A percentile compares a stretch with the other conserved stretches of the same genome.
Evolutionary conservation across 64 coral and sea anemone genomes (phyloP).

Genomic region (Trachythela sp.): DNA sequence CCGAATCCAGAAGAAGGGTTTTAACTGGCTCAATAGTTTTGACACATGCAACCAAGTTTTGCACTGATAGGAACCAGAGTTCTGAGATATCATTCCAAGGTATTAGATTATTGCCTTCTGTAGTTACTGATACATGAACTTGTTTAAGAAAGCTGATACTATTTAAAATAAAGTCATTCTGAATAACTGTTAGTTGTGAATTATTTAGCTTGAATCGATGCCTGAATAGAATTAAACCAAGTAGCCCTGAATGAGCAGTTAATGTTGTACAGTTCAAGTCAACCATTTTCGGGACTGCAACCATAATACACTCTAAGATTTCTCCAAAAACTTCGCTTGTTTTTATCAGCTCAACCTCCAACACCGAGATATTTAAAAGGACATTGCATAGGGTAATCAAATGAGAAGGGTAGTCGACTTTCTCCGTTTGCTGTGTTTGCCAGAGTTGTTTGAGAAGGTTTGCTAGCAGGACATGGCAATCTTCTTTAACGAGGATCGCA

Average conservation of each 20-base stretch:
- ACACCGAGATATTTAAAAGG: conserved; percentile 80
- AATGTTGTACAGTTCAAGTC: conserved; percentile 24
- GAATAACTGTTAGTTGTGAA: neutral
- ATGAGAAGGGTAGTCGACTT: conserved; percentile 24
- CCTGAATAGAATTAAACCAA: conserved; percentile 64
- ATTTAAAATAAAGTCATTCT: conserved; percentile 31
- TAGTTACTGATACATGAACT: too few relatives aligned
- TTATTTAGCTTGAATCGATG: neutral
- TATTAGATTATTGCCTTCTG: neutral
- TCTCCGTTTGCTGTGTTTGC: conserved; percentile 15
- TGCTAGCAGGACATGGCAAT: conserved; percentile 39
- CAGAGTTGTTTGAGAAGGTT: conserved; percentile 56
- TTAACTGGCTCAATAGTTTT: neutral
- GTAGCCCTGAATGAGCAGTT: conserved; percentile 53
- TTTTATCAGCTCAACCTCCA: conserved; percentile 52
- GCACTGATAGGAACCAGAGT: conserved; percentile 75
- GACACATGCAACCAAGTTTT: conserved; percentile 41
- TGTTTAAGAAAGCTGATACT: neutral
- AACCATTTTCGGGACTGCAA: neutral
- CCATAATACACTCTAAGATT: conserved; percentile 9
- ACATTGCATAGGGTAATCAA: conserved; percentile 63
- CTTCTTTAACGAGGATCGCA: conserved; percentile 60
- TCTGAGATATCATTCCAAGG: conserved; percentile 61
- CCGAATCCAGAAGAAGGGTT: neutral
- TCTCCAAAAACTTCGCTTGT: conserved; percentile 32